Conservation (phyloP, 2,888 invertebrate genomes). For the Drosophila helvetica region DNA sequence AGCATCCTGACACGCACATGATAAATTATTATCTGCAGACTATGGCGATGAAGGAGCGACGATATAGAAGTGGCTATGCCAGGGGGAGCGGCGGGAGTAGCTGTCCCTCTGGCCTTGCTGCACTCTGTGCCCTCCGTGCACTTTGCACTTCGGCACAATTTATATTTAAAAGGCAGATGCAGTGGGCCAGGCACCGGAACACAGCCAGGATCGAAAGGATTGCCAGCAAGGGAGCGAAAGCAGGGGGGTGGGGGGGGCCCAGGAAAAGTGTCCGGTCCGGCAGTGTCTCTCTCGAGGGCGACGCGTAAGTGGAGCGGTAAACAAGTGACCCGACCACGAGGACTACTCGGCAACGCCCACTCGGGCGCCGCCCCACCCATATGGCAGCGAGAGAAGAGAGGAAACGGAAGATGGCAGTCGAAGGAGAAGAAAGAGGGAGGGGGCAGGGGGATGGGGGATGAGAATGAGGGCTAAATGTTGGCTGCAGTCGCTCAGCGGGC, state of each 20-base stretch:
- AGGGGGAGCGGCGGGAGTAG: not conserved
- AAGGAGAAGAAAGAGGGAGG: conserved; percentile 8
- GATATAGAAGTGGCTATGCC: conserved; percentile 13
- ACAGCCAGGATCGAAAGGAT: conserved; percentile 3
- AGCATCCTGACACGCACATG: conserved; percentile 61
- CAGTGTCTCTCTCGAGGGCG: conserved; percentile 53
- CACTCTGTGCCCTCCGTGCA: conserved; percentile 35
- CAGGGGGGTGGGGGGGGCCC: not conserved
- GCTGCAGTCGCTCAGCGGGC: conserved; percentile 79
- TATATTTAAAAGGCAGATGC: conserved; percentile 56
- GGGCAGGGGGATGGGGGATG: conserved; percentile 9
- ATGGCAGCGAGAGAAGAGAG: conserved; percentile 1
- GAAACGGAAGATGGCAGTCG: conserved; percentile 7
- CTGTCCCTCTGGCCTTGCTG: conserved; percentile 15
- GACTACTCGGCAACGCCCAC: conserved; percentile 21
- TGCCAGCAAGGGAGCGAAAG: not conserved
- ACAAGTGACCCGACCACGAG: conserved; percentile 59
- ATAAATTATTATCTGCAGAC: conserved; percentile 67
- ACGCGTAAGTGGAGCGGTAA: conserved; percentile 75
- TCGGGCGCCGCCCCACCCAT: conserved; percentile 19
- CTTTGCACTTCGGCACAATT: conserved; percentile 57
- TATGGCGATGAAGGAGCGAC: conserved; percentile 51
- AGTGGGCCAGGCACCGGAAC: conserved; percentile 20
- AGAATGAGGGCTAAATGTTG: conserved; percentile 48
- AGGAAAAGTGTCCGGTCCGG: conserved; percentile 57